These are phyloP conservation scores for Noctua janthina DNA, from an alignment of 2,888 invertebrate species.

Conservation along the genomic window DNA sequence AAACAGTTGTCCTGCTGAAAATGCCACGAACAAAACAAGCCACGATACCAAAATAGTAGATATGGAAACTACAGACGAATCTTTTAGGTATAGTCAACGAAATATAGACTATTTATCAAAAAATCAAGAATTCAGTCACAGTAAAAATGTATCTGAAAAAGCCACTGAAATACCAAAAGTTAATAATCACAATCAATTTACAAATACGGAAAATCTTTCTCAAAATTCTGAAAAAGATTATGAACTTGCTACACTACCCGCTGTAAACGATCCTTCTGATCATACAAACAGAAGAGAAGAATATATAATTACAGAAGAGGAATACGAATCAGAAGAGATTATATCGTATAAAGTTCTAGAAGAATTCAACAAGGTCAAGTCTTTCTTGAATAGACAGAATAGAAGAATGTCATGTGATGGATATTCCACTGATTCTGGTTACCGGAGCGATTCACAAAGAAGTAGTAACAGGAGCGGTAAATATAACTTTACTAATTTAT, in stretches of 20 bases:
- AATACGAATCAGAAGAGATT: constrained; percentile 51
- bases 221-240: background rate
- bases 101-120: background rate
- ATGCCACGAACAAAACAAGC: background rate
- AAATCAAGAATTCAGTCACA: background rate
- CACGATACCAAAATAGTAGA: background rate
- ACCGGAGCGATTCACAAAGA: constrained; percentile 79
- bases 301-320: constrained; percentile 15
- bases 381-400: constrained; percentile 70
- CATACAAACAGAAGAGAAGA: constrained; percentile 19
- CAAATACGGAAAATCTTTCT: background rate
- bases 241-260: background rate
- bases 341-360: constrained; percentile 84
- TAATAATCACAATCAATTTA: background rate
- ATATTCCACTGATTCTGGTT: constrained; percentile 78
- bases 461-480: constrained; percentile 66
- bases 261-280: constrained; percentile 1
- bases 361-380: constrained; percentile 80
- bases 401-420: constrained; percentile 66
- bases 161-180: background rate
- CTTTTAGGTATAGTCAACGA: background rate
- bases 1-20: background rate
- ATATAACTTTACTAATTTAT: background rate
- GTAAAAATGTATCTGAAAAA: background rate
- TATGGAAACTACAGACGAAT: background rate